Percentiles rank a stretch among this genome's conserved stretches.
Evolutionary conservation across 2,888 invertebrate genomes (phyloP).

Genomic region (Sarcophaga carnaria): DNA sequence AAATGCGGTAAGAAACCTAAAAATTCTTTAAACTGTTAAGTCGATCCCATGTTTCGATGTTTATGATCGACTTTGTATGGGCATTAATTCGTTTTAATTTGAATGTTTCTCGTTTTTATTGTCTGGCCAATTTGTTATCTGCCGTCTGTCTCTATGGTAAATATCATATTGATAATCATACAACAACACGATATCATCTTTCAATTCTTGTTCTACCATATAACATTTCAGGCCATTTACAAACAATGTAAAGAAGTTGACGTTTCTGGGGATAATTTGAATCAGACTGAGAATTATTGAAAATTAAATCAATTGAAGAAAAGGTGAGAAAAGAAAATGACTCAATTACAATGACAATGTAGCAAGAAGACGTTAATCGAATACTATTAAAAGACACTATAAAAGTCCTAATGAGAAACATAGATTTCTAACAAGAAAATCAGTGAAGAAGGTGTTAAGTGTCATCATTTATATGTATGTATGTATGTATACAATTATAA

Average conservation of each 20-base stretch:
- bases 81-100: slow-evolving; percentile 54
- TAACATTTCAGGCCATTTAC: background rate
- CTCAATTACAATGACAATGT: too few species aligned
- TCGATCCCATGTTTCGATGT: slow-evolving; percentile 48
- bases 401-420: too few species aligned
- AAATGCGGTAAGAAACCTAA: background rate
- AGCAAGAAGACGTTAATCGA: too few species aligned
- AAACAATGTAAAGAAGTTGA: background rate
- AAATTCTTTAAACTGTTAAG: background rate
- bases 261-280: background rate
- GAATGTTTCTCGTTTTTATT: slow-evolving; percentile 51
- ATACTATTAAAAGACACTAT: too few species aligned
- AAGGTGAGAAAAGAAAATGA: too few species aligned
- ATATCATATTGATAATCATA: slow-evolving; percentile 51
- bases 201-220: background rate
- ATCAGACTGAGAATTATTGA: too few species aligned
- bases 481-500: too few species aligned
- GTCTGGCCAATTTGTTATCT: slow-evolving; percentile 51
- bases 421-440: too few species aligned
- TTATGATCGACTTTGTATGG: slow-evolving; percentile 54
- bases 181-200: slow-evolving; percentile 8
- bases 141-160: too few species aligned
- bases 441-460: too few species aligned
- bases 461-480: too few species aligned
- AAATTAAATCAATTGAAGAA: too few species aligned